Evolutionary conservation across 2,113 vertebrate species (phyloP).

Genomic region (Tapirus terrestris): DNA sequence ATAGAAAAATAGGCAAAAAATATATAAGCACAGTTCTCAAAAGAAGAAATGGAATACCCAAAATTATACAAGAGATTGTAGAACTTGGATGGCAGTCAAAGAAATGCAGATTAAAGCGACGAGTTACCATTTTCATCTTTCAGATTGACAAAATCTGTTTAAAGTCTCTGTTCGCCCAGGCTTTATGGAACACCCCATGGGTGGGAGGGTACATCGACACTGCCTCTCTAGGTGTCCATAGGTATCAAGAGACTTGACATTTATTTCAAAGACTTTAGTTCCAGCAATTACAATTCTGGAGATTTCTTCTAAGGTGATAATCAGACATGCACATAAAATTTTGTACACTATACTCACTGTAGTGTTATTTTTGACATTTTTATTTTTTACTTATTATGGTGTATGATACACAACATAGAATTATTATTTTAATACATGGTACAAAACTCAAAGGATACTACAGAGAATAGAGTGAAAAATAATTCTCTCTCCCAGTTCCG

Average conservation of each 20-base stretch:
- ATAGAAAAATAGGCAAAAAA: background rate
- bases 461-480: background rate
- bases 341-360: background rate
- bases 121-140: background rate
- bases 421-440: background rate
- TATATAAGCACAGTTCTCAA: background rate
- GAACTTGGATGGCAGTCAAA: background rate
- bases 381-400: background rate
- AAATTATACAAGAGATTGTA: background rate
- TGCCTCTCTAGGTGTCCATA: background rate
- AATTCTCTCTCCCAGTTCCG: background rate
- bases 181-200: background rate
- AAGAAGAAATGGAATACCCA: background rate
- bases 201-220: accelerated
- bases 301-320: background rate
- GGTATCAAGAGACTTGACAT: background rate
- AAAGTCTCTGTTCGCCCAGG: background rate
- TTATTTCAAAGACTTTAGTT: background rate
- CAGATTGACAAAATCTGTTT: background rate
- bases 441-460: background rate
- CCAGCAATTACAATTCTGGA: background rate
- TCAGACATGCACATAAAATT: background rate
- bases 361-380: background rate
- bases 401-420: background rate
- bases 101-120: background rate